A percentile compares a stretch with the other conserved stretches of the same genome.
These are phyloP conservation scores for Brachionus rotundiformis DNA, from an alignment of 1,140 invertebrate genomes.

Conservation along the genomic window DNA sequence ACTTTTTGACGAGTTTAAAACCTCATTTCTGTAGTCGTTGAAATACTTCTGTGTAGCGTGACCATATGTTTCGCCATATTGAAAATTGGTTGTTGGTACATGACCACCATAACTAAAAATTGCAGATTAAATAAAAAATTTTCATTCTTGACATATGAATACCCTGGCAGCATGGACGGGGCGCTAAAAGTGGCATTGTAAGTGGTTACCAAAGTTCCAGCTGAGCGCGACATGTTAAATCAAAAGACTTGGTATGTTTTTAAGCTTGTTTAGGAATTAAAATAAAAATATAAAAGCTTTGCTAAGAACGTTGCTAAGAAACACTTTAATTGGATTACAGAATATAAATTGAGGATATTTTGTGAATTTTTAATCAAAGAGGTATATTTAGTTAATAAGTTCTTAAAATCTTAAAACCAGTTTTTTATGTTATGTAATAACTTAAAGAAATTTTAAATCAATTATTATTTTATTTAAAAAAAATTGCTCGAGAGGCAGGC, in stretches of 20 bases:
- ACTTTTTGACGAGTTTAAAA: conserved; percentile 60
- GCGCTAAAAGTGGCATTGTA: conserved; percentile 64
- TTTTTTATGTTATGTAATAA: conserved; percentile 18
- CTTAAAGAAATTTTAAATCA: conserved; percentile 13
- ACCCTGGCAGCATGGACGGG: conserved; percentile 65
- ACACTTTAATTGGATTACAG: conserved; percentile 36
- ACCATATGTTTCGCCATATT: conserved; percentile 65
- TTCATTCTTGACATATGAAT: conserved; percentile 40
- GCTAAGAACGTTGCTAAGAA: not conserved
- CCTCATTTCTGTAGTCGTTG: conserved; percentile 62
- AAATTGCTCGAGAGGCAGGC: not conserved
- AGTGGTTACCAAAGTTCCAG: conserved; percentile 63
- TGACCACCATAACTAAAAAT: conserved; percentile 62
- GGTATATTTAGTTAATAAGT: not conserved
- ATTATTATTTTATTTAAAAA: not conserved
- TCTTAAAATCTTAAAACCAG: conserved; percentile 1
- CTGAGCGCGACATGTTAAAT: conserved; percentile 61
- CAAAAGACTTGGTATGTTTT: not conserved
- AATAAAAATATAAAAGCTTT: not conserved
- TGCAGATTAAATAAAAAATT: not conserved
- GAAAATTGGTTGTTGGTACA: conserved; percentile 64
- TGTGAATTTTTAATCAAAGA: not conserved
- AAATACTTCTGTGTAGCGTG: conserved; percentile 64
- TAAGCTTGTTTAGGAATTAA: not conserved
- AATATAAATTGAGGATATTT: not conserved